Conservation (phyloP, 2,113 vertebrate genomes). For the Budorcas taxicolor region DNA sequence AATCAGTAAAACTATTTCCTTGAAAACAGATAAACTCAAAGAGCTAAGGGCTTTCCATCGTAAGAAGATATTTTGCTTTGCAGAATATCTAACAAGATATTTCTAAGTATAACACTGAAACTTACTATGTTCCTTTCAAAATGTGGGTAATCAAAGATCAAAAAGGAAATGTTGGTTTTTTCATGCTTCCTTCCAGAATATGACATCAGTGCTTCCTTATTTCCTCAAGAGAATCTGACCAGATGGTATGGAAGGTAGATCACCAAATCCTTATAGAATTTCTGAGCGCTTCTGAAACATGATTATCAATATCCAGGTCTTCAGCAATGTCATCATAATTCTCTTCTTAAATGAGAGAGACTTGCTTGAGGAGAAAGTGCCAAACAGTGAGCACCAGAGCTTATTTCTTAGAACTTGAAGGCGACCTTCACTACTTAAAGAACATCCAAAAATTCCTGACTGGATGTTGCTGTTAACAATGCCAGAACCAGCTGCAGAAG, state of each 20-base stretch:
- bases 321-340: slow-evolving; percentile 90
- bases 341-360: slow-evolving; percentile 93
- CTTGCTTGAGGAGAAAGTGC: slow-evolving; percentile 91
- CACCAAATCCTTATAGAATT: slow-evolving; percentile 88
- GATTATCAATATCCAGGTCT: slow-evolving; percentile 90
- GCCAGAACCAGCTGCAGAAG: slow-evolving; percentile 86
- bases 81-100: slow-evolving; percentile 85
- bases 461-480: slow-evolving; percentile 87
- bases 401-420: slow-evolving; percentile 87
- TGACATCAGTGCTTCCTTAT: slow-evolving; percentile 90
- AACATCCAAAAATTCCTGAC: slow-evolving; percentile 88
- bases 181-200: slow-evolving; percentile 85
- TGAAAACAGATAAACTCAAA: not conserved
- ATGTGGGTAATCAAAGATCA: slow-evolving; percentile 88
- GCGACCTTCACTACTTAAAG: slow-evolving; percentile 83
- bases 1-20: not conserved
- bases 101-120: slow-evolving; percentile 89
- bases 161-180: slow-evolving; percentile 86
- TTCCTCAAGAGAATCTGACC: slow-evolving; percentile 90
- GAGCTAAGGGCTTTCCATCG: slow-evolving; percentile 79
- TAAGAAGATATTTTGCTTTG: slow-evolving; percentile 90
- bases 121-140: slow-evolving; percentile 90
- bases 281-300: slow-evolving; percentile 89
- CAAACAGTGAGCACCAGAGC: slow-evolving; percentile 87
- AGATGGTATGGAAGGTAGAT: slow-evolving; percentile 90